These are phyloP conservation scores for Saimiri boliviensis DNA, from an alignment of 2,113 vertebrate genomes.

Conservation along the genomic window DNA sequence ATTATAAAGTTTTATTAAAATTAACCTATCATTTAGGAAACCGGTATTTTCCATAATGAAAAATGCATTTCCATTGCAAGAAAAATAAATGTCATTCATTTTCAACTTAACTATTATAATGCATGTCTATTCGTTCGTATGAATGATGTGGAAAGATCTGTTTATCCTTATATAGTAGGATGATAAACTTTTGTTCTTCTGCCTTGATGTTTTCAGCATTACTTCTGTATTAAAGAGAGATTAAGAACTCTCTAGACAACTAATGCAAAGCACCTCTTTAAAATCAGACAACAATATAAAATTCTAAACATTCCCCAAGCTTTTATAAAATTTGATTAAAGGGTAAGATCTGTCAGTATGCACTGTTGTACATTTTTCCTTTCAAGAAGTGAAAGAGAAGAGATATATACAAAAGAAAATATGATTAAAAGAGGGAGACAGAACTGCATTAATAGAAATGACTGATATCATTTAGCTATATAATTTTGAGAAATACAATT, in stretches of 20 bases:
- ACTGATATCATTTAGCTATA: not conserved
- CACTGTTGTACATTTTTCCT: conserved; percentile 22
- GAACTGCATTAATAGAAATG: not conserved
- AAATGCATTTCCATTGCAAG: not conserved
- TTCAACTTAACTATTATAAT: not conserved
- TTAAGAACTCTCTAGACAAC: not conserved
- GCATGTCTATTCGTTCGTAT: not conserved
- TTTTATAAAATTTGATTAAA: conserved; percentile 58
- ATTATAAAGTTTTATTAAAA: conserved; percentile 48
- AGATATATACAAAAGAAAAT: not conserved
- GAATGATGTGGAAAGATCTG: conserved; percentile 40
- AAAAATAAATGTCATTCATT: conserved; percentile 13
- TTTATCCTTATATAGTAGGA: conserved; percentile 23
- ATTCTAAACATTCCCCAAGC: conserved; percentile 32
- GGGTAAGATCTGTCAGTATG: not conserved
- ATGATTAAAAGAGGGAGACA: not conserved
- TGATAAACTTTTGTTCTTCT: conserved; percentile 26
- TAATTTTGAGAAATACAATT: not conserved
- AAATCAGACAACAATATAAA: conserved; percentile 1
- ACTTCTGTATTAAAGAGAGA: conserved; percentile 46
- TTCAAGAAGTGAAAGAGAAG: conserved; percentile 2
- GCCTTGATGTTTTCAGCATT: conserved; percentile 33
- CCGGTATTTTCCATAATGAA: not conserved
- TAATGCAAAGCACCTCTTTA: not conserved
- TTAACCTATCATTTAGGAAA: conserved; percentile 8